Base-by-base conservation (phyloP, 2,888 invertebrate species). In the Germaria angustata region DNA sequence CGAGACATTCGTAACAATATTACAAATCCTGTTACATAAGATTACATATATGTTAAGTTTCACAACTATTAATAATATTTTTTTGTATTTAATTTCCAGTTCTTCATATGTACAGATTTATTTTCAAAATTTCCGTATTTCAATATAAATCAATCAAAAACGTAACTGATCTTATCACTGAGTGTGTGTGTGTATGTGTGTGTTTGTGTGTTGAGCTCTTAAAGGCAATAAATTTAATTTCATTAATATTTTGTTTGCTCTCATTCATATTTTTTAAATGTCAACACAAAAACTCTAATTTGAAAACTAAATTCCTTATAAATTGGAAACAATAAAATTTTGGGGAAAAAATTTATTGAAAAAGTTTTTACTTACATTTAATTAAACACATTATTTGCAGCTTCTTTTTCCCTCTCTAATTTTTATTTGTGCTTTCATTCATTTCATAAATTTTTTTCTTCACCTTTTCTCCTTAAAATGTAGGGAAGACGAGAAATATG, bases 281-380 rank as follows among this genome's bases (percentile, higher is more conserved):
- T 20, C 4, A 9, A 24, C 8, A 28, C 9, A 8, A 28, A n/a
- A 1, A 2, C 20, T 34, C 7, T 28, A n/a, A n/a, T n/a, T n/a
- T 53, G 32, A 68, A 3, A 17, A 34, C 8, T 2, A 9, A 55
- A 24, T 34, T 39, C n/a, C 39, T 65, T 17, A 32, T 49, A 28
- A 49, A 34, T 36, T 17, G 9, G 2, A 32, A 61, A 55, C 32
- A 65, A 75, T 53, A 66, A 63, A 51, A 53, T 9, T 53, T 28
- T 20, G 7, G 13, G 36, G 15, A 51, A 36, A 51, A 51, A 51
- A 32, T 24, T 24, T 24, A 36, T 7, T 66, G 49, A 53, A 71
- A 55, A 69, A 81, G 28, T 41, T 72, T 71, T 72, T 63, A 81
- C 78, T 81, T 57, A 81, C 81, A 65, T 78, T 78, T 63, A 73